Base-by-base conservation (phyloP, 2,888 invertebrate species). In the Kryphioiulus occultus region DNA sequence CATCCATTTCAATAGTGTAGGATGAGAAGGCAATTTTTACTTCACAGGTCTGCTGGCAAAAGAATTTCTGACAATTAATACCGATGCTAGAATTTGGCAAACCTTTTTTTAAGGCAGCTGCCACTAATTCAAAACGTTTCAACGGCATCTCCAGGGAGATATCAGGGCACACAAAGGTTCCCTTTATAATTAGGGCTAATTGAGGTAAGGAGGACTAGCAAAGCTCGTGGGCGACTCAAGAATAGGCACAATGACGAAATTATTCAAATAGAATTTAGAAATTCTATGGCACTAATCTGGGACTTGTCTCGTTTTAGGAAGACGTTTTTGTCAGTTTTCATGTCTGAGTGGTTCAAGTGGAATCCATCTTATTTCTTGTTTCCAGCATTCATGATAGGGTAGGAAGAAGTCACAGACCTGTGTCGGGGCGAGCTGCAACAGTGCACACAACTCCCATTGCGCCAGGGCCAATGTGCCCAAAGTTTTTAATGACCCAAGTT, bases 401-500 rank as follows among this genome's bases (percentile, higher is more conserved):
- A 78, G 26, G 78, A 30, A 78, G 78, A 78, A 78, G 78, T 78
- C 78, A 78, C 78, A 78, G 78, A 78, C 78, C 78, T 78, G 78
- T 30, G 78, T 78, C 30, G 30, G 59, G 78, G 78, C 78, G 78
- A 78, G 78, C 30, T 78, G 78, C 78, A 78, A 78, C 30, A 78
- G 78, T 78, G 78, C 78, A 78, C 78, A 78, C 78, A 78, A 78
- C 78, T 78, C 15, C 78, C 78, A 78, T 78, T 78, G 78, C 78
- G 78, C 78, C 30, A 30, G 78, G 78, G 78, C 78, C 78, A 78
- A 78, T 78, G 78, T 78, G 78, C 78, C 78, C 78, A 78, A 78
- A 78, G 78, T 78, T 78, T 78, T 78, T 78, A 78, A 78, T 78
- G 78, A 78, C 78, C 78, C 78, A 78, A 78, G 78, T 78, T 78